Evolutionary conservation across 1,140 invertebrate species (phyloP), one percentile per base, ranked within the genome.

Genomic region (Drosophila mauritiana): DNA sequence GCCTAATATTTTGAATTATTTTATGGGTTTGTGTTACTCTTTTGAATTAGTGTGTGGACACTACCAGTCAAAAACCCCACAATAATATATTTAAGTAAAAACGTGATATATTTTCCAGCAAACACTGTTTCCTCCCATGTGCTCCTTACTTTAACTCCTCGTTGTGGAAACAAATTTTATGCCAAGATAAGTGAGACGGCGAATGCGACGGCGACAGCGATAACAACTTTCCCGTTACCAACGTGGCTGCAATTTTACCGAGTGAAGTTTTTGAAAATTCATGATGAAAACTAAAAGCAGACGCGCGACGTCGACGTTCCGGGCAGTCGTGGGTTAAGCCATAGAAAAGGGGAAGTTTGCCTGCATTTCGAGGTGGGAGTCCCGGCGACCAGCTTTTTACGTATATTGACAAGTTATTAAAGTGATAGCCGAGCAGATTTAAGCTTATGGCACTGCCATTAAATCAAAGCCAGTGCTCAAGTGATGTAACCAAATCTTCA

Each of bases 241-340:
- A 54, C 61, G 20, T 20, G 56, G 55, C 72, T 80, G 81, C 81
- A 85, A 78, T 86, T 85, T 85, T 77, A 61, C 59, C 72, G 51
- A 73, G 75, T 68, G 65, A 86, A 79, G 64, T 86, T 86, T 86
- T 73, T 63, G 67, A 73, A 77, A 88, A 88, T 88, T 88, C 83
- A 88, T 88, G 83, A 89, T 89, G 83, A 88, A 86, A 88, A 88
- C 83, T 88, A 88, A 80, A 86, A 88, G 82, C 59, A 81, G 84
- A 76, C 59, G 54, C 56, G 27, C 70, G 80, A 49, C 56, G 55
- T 51, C 36, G 53, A 49, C 37, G 46, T 37, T 36, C 27, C 59
- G 13, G 46, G 45, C 61, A 62, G 54, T 55, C 37, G 15, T 45
- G 64, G 64, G 45, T 68, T 51, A 53, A 65, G 37, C 61, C 61